These are phyloP conservation scores for Tokudaia tokunoshimensis DNA, from an alignment of 2,797 vertebrate genomes.

Conservation along the genomic window DNA sequence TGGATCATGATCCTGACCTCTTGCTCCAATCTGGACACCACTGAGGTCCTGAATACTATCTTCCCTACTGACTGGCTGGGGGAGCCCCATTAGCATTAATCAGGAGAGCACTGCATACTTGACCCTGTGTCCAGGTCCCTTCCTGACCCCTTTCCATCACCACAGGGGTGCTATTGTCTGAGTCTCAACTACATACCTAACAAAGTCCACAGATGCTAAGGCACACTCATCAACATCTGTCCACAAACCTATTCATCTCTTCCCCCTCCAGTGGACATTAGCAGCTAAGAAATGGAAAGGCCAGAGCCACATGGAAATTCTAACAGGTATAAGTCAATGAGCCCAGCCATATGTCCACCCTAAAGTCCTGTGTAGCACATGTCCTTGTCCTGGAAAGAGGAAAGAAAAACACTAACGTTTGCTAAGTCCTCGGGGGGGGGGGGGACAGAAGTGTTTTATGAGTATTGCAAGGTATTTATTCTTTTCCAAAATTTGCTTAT, in stretches of 20 bases:
- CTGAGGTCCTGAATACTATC: conserved; percentile 1
- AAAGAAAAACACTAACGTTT: neutral
- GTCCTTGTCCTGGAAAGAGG: neutral
- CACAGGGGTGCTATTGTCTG: conserved; percentile 69
- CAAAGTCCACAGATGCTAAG: neutral
- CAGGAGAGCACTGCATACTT: neutral
- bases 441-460: neutral
- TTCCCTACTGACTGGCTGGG: conserved; percentile 43
- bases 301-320: neutral
- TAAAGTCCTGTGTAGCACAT: neutral
- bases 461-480: neutral
- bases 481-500: conserved; percentile 13
- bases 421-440: neutral
- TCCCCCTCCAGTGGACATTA: neutral
- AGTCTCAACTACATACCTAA: neutral
- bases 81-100: neutral
- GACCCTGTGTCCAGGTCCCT: conserved; percentile 18
- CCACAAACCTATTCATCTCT: neutral
- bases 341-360: accelerated
- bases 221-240: neutral
- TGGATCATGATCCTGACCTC: conserved; percentile 58
- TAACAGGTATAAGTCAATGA: neutral
- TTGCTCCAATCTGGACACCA: neutral
- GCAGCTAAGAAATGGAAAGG: neutral
- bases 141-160: conserved; percentile 25